Evolutionary conservation across 1,140 invertebrate genomes (phyloP).

Genomic region (Sitobion miscanthi): DNA sequence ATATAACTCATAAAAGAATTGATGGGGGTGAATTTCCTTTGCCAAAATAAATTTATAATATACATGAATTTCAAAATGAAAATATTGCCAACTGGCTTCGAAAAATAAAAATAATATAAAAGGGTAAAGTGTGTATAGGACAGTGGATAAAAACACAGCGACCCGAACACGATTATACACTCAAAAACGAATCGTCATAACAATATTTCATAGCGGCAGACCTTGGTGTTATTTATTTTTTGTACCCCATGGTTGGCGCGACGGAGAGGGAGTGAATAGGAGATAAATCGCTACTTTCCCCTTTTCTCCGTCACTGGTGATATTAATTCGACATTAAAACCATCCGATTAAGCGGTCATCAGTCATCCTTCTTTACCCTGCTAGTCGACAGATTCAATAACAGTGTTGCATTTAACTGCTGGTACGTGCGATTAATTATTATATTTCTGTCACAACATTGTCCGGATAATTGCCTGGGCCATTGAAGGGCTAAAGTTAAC

Average conservation of each 20-base stretch:
- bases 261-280: neutral
- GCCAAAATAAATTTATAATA: neutral
- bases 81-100: conserved; percentile 6
- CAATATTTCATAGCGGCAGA: conserved; percentile 14
- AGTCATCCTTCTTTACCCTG: conserved; percentile 12
- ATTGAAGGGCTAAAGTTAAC: neutral
- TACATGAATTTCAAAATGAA: neutral
- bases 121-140: neutral
- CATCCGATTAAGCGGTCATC: conserved; percentile 37
- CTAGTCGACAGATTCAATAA: conserved; percentile 21
- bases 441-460: conserved; percentile 35
- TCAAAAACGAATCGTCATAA: conserved; percentile 37
- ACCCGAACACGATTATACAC: conserved; percentile 39
- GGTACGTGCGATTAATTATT: conserved; percentile 36
- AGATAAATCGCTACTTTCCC: conserved; percentile 14
- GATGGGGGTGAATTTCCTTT: neutral
- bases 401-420: conserved; percentile 12
- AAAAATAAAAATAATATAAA: conserved; percentile 20
- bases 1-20: neutral
- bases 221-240: conserved; percentile 22
- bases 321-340: conserved; percentile 25
- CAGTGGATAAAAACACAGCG: neutral
- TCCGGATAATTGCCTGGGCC: neutral
- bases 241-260: neutral
- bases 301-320: neutral